Base-by-base conservation (phyloP, 2,797 vertebrate species). In the Cirrhinus mrigala region DNA sequence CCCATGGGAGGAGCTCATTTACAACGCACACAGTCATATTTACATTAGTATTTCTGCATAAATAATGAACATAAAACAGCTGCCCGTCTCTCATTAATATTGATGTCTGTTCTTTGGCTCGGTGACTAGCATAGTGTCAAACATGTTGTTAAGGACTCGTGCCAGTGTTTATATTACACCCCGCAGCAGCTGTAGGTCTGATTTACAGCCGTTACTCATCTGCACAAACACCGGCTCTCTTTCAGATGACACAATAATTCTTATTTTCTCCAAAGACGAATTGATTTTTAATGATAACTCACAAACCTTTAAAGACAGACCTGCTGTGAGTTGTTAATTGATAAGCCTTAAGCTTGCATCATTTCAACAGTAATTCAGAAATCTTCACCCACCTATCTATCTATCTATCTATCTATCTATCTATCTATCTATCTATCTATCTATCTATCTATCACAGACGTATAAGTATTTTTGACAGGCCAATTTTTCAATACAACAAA, bases 141-240 rank as follows among this genome's bases (percentile, higher is more conserved):
- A 86, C 85, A 88, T 82, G 78, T 62, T 86, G 87, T 86, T 37
- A 5, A 56, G 33, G 73, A 52, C 58, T 24, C 6, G 27, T 70
- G 81, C 77, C 85, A 84, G 68, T 79, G 73, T 73, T 18, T 71
- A 15, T 87, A 79, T 79, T 18, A 22, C 27, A 1, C 27, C 62
- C 79, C 46, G 10, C n/a, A 29, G 71, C 50, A 14, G 14, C 85
- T 46, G 71, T 56, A 37, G 46, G 18, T 79, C 10, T 54, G 70
- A 78, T 78, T 78, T 58, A 84, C 29, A 44, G 37, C 56, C 15
- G 4, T 0, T 24, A 0, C 37, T 70, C 54, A 60, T 27, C 27
- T 52, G 24, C n/a, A 52, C 46, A 50, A 22, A 76, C 52, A 56
- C 27, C 15, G 12, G 4, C 58, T 62, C 58, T 60, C 60, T 60